Base-by-base conservation (phyloP, 2,888 invertebrate species). In the Rhabditoides inermis region DNA sequence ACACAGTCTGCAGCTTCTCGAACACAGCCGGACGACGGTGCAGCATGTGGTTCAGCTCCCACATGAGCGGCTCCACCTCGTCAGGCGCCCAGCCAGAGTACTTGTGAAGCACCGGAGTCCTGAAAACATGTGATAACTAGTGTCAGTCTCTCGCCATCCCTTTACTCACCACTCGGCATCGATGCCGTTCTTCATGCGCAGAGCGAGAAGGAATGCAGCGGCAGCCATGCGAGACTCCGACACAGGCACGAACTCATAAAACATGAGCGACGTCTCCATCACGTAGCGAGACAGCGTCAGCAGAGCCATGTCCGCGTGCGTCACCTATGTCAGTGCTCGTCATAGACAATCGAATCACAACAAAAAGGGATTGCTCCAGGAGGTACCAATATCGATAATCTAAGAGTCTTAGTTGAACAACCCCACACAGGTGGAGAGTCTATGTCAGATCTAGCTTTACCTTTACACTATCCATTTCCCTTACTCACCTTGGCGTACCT, bases 221-320 rank as follows among this genome's bases (percentile, higher is more conserved):
- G 88, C 86, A 23, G 92, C 95, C 81, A 92, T 82, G 80, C 87
- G 85, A 50, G 60, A 91, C 78, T 95, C 95, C 7, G 86, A 84
- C 56, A 84, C 81, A 32, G 82, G 80, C 60, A 88, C 83, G 51
- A 88, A 85, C 12, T 83, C 81, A 78, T 94, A 94, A 77, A 94
- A 90, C 85, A 94, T 86, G 59, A 95, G 81, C 2, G 90, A 87
- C 76, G 85, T 84, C 79, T 98, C 98, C 74, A 98, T 82, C 74
- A 98, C 87, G 80, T 85, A 98, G 58, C 98, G 84, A 27, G 92
- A 91, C 72, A 95, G 80, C 0, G 95, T 98, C 66, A 98, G 81
- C 23, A 87, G 86, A 48, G 88, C 86, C 90, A 95, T 90, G 27
- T 86, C 84, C 48, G 88, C 69, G 51, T 64, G 63, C 30, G 57